phyloP scores from a whole-genome alignment of 2,113 vertebrate genomes.

The Ovis canadensis region DNA sequence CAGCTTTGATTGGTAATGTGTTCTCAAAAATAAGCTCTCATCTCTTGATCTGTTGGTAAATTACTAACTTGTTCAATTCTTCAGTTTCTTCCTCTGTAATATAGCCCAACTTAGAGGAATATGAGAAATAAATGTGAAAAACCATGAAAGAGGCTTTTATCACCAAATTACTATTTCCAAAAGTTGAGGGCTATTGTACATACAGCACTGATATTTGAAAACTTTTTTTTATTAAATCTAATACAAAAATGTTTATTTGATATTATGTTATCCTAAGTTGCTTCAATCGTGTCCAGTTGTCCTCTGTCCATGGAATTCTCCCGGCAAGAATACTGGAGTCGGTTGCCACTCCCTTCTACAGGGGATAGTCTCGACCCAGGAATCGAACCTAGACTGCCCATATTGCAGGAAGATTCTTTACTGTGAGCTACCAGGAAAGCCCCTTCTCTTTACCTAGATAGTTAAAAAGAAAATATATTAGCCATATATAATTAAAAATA shows the following conservation, averaged over 20 bases:
- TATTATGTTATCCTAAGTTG: not conserved
- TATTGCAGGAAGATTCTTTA: not conserved
- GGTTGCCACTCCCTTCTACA: not conserved
- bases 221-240: not conserved
- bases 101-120: not conserved
- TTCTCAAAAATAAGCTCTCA: not conserved
- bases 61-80: not conserved
- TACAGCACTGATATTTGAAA: not conserved
- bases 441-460: not conserved
- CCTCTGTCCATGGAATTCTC: not conserved
- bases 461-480: not conserved
- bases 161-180: not conserved
- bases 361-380: not conserved
- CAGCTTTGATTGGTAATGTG: not conserved
- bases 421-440: not conserved
- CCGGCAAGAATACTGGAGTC: not conserved
- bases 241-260: not conserved
- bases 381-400: rapidly evolving
- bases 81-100: not conserved
- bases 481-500: not conserved
- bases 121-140: not conserved
- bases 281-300: not conserved
- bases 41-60: not conserved
- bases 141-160: not conserved
- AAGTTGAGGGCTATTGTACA: not conserved